phyloP scores from a whole-genome alignment of 2,797 vertebrate species.

The Carcharodon carcharias region DNA sequence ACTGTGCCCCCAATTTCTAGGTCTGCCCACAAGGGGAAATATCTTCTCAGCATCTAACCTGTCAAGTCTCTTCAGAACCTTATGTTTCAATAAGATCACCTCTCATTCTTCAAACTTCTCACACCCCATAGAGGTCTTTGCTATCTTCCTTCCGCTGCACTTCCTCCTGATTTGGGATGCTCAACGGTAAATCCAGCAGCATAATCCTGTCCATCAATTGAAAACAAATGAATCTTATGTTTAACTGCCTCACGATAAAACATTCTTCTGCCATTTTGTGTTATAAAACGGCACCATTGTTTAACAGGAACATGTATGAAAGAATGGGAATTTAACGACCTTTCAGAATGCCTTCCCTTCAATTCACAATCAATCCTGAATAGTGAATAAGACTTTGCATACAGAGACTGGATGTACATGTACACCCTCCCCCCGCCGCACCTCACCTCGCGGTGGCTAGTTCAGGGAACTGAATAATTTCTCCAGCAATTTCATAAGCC shows the following conservation, averaged over 20 bases:
- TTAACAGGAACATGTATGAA: neutral
- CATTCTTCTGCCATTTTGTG: neutral
- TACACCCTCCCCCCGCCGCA: neutral
- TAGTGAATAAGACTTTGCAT: neutral
- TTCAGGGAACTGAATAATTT: neutral
- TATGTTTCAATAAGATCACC: too few relatives aligned
- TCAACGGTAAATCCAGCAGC: neutral
- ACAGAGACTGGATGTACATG: neutral
- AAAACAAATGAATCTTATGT: neutral
- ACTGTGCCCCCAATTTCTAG: too few relatives aligned
- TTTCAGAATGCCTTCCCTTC: neutral
- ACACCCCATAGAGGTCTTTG: neutral
- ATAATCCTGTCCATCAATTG: neutral
- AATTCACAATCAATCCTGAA: neutral
- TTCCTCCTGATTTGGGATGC: neutral
- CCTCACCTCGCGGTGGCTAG: neutral
- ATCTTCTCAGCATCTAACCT: too few relatives aligned
- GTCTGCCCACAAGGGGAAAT: too few relatives aligned
- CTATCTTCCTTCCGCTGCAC: neutral
- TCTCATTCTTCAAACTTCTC: too few relatives aligned
- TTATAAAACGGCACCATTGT: neutral
- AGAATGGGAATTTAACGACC: neutral
- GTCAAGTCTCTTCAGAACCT: too few relatives aligned
- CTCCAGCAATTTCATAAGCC: neutral
- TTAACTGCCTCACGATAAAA: neutral